A percentile compares a stretch with the other conserved stretches of the same genome.
Conservation (phyloP, 2,797 vertebrate genomes). For the Gorsachius magnificus region DNA sequence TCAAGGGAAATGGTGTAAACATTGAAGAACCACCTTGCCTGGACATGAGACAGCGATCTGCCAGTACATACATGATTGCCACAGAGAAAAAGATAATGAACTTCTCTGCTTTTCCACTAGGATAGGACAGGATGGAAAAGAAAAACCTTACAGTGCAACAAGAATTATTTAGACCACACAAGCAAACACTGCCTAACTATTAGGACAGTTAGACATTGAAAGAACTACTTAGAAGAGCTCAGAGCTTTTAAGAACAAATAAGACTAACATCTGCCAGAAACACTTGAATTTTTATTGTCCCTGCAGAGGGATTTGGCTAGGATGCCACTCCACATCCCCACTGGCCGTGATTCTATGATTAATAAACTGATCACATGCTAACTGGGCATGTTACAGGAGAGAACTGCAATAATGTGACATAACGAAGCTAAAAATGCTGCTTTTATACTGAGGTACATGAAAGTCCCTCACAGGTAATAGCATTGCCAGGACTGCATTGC, state of each 20-base stretch:
- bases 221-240: neutral
- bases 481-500: neutral
- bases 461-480: neutral
- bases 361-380: neutral
- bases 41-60: neutral
- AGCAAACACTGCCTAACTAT: neutral
- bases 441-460: neutral
- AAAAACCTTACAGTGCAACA: neutral
- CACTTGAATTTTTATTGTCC: neutral
- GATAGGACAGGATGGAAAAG: neutral
- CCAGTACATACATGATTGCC: neutral
- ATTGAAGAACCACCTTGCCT: conserved; percentile 14
- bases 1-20: conserved; percentile 9
- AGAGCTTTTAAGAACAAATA: neutral
- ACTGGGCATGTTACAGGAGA: fast-evolving
- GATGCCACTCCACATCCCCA: neutral
- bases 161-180: neutral
- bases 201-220: neutral
- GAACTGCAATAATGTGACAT: neutral
- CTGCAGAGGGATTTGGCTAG: neutral
- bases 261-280: neutral
- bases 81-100: neutral
- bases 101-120: neutral
- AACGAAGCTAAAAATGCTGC: neutral
- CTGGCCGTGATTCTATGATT: neutral